These are phyloP conservation scores for Hypocryptadius cinnamomeus DNA, from an alignment of 2,113 vertebrate species.

Conservation along the genomic window DNA sequence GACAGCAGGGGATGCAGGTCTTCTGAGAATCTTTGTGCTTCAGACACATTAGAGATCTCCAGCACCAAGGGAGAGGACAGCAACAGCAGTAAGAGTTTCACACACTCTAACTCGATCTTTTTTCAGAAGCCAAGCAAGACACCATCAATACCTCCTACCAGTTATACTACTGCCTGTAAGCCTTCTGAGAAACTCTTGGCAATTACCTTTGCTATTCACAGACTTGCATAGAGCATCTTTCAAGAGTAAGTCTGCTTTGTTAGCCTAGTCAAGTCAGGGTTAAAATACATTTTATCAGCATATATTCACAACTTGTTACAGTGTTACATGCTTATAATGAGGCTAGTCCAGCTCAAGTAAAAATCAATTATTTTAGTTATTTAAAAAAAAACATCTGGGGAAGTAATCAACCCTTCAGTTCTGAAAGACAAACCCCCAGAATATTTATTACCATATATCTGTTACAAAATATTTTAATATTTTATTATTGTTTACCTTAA, in stretches of 20 bases:
- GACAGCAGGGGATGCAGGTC: neutral
- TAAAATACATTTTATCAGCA: neutral
- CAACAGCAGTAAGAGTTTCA: neutral
- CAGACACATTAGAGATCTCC: neutral
- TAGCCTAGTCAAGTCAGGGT: neutral
- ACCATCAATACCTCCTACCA: neutral
- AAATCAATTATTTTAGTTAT: neutral
- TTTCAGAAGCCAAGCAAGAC: neutral
- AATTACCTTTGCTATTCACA: neutral
- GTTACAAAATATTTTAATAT: neutral
- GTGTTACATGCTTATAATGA: neutral
- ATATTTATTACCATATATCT: neutral
- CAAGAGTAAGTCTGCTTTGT: neutral
- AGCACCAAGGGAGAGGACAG: neutral
- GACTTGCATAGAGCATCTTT: neutral
- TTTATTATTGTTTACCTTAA: neutral
- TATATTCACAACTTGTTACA: neutral
- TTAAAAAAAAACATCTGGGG: neutral
- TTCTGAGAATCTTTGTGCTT: neutral
- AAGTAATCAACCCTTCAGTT: neutral
- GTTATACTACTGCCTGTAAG: neutral
- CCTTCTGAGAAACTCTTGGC: neutral
- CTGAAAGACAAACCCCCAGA: neutral
- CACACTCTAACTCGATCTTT: neutral
- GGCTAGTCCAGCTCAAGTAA: neutral